Conservation (phyloP, 2,113 vertebrate genomes). For the Kobus ellipsiprymnus region DNA sequence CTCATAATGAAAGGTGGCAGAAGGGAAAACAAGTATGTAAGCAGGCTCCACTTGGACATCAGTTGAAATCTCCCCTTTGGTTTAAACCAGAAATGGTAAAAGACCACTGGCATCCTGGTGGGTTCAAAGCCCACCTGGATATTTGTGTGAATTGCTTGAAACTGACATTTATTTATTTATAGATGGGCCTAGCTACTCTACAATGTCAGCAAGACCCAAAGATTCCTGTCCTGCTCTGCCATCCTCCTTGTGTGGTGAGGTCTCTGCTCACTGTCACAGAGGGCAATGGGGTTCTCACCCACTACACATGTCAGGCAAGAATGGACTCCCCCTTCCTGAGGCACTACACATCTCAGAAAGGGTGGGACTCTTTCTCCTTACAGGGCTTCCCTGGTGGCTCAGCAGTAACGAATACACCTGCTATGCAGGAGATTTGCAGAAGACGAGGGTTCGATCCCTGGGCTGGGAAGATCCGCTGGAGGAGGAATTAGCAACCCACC, state of each 20-base stretch:
- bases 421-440: not conserved
- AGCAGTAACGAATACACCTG: not conserved
- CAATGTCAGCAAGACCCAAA: not conserved
- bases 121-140: not conserved
- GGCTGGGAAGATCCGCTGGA: not conserved
- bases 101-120: not conserved
- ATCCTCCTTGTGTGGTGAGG: not conserved
- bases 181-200: not conserved
- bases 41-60: not conserved
- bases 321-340: not conserved
- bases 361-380: not conserved
- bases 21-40: not conserved
- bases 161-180: not conserved
- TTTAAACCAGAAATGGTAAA: not conserved
- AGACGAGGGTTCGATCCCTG: fast-evolving
- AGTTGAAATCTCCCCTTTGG: not conserved
- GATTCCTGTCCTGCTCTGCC: not conserved
- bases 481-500: not conserved
- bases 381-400: not conserved
- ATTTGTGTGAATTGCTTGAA: not conserved
- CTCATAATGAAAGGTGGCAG: not conserved
- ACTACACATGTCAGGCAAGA: not conserved
- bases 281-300: not conserved
- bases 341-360: not conserved
- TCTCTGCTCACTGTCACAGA: not conserved